phyloP scores from a whole-genome alignment of 2,888 invertebrate species.

The Drosophila maculinotata region DNA sequence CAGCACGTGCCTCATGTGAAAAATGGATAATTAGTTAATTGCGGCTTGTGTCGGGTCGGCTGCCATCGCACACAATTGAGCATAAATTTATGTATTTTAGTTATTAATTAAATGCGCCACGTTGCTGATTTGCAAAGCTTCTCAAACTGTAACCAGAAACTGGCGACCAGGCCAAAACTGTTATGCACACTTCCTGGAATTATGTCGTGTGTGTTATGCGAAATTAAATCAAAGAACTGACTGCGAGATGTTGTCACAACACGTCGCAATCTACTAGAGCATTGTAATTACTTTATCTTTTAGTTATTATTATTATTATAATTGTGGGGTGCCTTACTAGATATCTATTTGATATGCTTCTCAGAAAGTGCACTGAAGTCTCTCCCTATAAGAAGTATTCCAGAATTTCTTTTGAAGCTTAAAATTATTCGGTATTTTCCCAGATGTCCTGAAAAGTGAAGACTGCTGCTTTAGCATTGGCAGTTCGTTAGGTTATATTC shows the following conservation, averaged over 20 bases:
- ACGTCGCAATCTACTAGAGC: not conserved
- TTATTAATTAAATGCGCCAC: slow-evolving; percentile 73
- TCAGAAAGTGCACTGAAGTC: no score
- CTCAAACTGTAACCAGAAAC: slow-evolving; percentile 20
- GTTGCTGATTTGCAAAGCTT: slow-evolving; percentile 7
- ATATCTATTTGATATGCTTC: not conserved
- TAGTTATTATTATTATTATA: no score
- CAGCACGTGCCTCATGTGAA: slow-evolving; percentile 61
- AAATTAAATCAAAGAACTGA: slow-evolving; percentile 1
- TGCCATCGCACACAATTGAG: slow-evolving; percentile 32
- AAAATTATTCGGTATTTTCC: no score
- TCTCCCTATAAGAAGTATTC: no score
- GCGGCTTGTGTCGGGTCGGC: slow-evolving; percentile 50
- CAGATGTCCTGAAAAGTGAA: no score
- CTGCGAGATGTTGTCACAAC: not conserved
- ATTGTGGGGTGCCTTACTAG: not conserved
- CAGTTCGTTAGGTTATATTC: no score
- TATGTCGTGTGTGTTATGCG: not conserved
- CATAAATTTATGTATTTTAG: slow-evolving; percentile 62
- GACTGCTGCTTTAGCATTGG: no score
- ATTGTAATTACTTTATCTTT: not conserved
- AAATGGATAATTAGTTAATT: slow-evolving; percentile 81
- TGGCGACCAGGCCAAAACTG: slow-evolving; percentile 1
- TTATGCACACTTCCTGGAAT: slow-evolving; percentile 4
- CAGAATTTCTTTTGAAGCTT: no score